These are phyloP conservation scores for Gallinago undulata DNA, from an alignment of 2,113 vertebrate genomes.

Conservation along the genomic window DNA sequence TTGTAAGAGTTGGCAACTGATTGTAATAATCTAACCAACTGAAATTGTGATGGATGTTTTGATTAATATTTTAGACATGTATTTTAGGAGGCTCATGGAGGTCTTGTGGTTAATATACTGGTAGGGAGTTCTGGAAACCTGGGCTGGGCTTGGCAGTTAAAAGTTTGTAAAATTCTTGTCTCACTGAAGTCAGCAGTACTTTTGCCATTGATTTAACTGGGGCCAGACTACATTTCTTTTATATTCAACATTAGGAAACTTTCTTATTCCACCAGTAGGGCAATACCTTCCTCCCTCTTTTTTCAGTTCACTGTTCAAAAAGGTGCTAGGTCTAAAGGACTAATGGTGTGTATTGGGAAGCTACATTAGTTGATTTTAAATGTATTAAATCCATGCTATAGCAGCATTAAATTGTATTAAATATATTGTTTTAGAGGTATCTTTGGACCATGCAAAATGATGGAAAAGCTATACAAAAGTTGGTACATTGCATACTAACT, in stretches of 20 bases:
- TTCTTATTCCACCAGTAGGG: not conserved
- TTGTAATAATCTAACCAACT: not conserved
- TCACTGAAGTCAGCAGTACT: slow-evolving; percentile 36
- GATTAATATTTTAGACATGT: not conserved
- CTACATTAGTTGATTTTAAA: not conserved
- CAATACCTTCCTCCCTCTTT: not conserved
- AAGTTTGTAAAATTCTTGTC: not conserved
- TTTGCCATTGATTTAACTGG: not conserved
- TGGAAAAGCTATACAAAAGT: not conserved
- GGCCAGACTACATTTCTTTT: not conserved
- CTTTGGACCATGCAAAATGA: not conserved
- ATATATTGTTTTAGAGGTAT: not conserved
- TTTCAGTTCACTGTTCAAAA: not conserved
- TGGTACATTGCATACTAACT: not conserved
- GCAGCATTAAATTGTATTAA: not conserved
- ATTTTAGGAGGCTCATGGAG: not conserved
- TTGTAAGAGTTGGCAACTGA: not conserved
- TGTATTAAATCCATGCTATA: not conserved
- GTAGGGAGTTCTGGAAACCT: not conserved
- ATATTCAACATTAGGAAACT: not conserved
- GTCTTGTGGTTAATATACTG: slow-evolving; percentile 5
- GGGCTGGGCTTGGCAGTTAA: not conserved
- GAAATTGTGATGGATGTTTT: not conserved
- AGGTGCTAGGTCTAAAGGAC: not conserved
- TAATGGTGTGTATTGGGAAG: not conserved